Base-by-base conservation (phyloP, 2,797 vertebrate genomes). In the Macropodus opercularis region DNA sequence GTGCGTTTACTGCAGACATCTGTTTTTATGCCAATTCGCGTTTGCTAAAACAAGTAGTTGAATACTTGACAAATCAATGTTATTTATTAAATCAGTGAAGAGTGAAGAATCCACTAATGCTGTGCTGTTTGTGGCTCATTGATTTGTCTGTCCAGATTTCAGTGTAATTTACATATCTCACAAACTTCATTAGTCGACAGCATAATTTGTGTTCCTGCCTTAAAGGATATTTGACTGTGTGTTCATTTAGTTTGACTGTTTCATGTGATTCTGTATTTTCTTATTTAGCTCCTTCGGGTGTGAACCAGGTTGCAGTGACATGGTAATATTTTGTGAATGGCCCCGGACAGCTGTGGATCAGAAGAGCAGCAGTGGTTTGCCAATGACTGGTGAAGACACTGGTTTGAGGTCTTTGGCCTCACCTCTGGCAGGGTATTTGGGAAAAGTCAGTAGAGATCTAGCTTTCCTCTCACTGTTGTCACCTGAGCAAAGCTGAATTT, bases 391-490 rank as follows among this genome's bases (percentile, higher is more conserved):
- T 92, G 95, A 94, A 94, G 94, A 92, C 89, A 92, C 92, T 95
- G 94, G 91, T 96, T 92, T 95, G 94, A 94, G 93, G 94, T 91
- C 92, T 90, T 89, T 93, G 89, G 89, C 94, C 95, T 94, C 93
- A 89, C 93, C 92, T 62, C 88, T 95, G 94, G 95, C 86, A 93
- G 96, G 96, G 95, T 98, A 93, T 95, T 96, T 97, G 96, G 96
- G 95, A 96, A 98, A 99, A 98, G 97, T 99, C 95, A 98, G 97
- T 99, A 94, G 87, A 93, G 90, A 94, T 93, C 85, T 32, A 81
- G 87, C 77, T 88, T 93, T 94, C 88, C 92, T 93, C 93, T 93
- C 89, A 81, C 83, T 79, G 47, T 82, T 90, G 90, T 93, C 95
- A 92, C 93, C 74, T 91, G 94, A 94, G 94, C 95, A 97, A 95